Evolutionary conservation across 64 coral and sea anemone species (phyloP).

Genomic region (Stylophora pistillata): DNA sequence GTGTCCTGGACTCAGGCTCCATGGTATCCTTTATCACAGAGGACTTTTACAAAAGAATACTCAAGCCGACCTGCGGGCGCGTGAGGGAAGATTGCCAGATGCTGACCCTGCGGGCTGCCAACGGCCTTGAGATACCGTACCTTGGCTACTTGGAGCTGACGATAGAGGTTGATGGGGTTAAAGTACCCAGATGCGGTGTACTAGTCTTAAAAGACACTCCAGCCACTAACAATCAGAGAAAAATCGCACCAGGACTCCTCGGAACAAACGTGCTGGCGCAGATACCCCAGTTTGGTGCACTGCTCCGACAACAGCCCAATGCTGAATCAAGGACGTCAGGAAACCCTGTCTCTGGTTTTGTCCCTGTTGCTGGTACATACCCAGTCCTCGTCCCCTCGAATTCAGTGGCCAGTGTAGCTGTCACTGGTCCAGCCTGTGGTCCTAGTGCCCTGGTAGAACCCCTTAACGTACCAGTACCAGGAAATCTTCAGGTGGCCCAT

Average conservation of each 20-base stretch:
- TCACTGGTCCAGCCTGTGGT: slow-evolving; percentile 50
- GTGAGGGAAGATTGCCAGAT: not conserved
- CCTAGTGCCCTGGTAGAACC: slow-evolving; percentile 38
- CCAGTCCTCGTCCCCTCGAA: slow-evolving; percentile 26
- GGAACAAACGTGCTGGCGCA: slow-evolving; percentile 57
- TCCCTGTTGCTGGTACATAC: slow-evolving; percentile 12
- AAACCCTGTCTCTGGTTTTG: not conserved
- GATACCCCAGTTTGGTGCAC: slow-evolving; percentile 18
- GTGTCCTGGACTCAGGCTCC: slow-evolving; percentile 49
- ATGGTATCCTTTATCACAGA: slow-evolving; percentile 62
- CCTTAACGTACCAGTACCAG: slow-evolving; percentile 33
- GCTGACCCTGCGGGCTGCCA: slow-evolving; percentile 19
- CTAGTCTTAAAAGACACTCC: slow-evolving; percentile 41
- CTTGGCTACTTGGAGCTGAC: too few species aligned
- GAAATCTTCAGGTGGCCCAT: slow-evolving; percentile 46
- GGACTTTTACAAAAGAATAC: slow-evolving; percentile 54
- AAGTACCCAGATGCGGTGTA: slow-evolving; percentile 30
- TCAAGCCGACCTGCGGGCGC: slow-evolving; percentile 30
- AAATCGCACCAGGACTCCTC: slow-evolving; percentile 39
- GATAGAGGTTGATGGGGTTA: too few species aligned
- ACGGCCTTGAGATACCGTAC: too few species aligned
- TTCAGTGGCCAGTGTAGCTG: too few species aligned
- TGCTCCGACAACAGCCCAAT: not conserved
- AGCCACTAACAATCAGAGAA: slow-evolving; percentile 46
- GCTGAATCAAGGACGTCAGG: not conserved